Evolutionary conservation across 64 coral and sea anemone genomes (phyloP).

Genomic region (Acropora yongei): DNA sequence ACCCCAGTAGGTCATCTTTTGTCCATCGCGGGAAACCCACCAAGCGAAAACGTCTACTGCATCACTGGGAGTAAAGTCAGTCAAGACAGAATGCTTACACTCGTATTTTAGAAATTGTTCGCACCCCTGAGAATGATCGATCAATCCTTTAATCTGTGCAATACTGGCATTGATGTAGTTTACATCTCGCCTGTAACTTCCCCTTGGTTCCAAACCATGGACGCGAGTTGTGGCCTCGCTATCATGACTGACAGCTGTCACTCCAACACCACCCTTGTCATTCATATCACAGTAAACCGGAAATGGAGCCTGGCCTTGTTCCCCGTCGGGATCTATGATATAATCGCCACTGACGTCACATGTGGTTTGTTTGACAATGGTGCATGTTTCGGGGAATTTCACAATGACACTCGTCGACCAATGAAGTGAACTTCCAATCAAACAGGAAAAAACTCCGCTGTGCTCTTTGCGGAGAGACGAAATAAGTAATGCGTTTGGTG

Average conservation of each 20-base stretch:
- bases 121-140: background rate
- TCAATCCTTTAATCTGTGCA: constrained; percentile 23
- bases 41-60: background rate
- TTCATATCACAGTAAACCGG: constrained; percentile 70
- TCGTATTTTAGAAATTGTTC: constrained; percentile 55
- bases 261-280: constrained; percentile 33
- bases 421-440: background rate
- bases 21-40: constrained; percentile 57
- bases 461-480: background rate
- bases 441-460: constrained; percentile 28
- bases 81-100: background rate
- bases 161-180: constrained; percentile 5
- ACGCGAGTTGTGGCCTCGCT: constrained; percentile 38
- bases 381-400: constrained; percentile 19
- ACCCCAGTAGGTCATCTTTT: constrained; percentile 59
- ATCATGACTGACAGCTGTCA: constrained; percentile 75
- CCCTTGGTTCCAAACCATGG: background rate
- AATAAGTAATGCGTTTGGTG: background rate
- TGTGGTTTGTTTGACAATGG: background rate
- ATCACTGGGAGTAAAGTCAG: background rate
- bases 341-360: constrained; percentile 21
- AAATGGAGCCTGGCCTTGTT: constrained; percentile 21
- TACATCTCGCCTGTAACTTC: constrained; percentile 10
- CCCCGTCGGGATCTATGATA: constrained; percentile 54
- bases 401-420: background rate